Base-by-base conservation (phyloP, 2,888 invertebrate species). In the Agriopis aurantiaria region DNA sequence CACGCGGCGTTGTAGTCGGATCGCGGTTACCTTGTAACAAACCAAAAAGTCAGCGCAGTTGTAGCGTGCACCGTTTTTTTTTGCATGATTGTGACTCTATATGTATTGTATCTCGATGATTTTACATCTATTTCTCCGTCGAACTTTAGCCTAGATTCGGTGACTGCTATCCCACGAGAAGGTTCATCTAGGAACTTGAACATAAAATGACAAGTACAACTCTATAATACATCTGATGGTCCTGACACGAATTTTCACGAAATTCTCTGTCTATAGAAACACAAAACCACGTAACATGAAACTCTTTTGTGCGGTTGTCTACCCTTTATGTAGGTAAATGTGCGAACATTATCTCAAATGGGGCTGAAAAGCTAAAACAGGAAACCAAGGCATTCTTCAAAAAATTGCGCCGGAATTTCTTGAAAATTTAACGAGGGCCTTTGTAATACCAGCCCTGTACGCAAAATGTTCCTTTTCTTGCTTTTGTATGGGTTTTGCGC, bases 381-480 rank as follows among this genome's bases (percentile, higher is more conserved):
- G 51, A 68, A 46, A 53, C 63, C 49, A 17, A 53, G 40, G 11
- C 52, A 51, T 60, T 45, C 60, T 33, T 49, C 51, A 46, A 65
- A 59, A 69, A 55, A 49, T 23, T 51, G 52, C 45, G 60, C 60
- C 60, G 60, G 52, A 61, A 46, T 56, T 57, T 56, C 51, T 51
- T 65, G 69, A 49, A 61, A 61, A 69, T 65, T 60, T 56, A 65
- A 69, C 60, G 14, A 56, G 60, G 45, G 53, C 33, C 45, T 33
- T 40, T 11, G 11, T 17, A 14, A 10, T 49, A 8, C 41, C 43
- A n/a, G n/a, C 1, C 52, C 45, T 41, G 33, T 41, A 11, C 4
- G 14, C 12, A 8, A 11, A 61, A 14, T 43, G 11, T 61, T 51
- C 14, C 41, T 43, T 40, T 49, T 9, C 49, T 49, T 45, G 60